Evolutionary conservation across 2,113 vertebrate genomes (phyloP).

Genomic region (Bos indicus): DNA sequence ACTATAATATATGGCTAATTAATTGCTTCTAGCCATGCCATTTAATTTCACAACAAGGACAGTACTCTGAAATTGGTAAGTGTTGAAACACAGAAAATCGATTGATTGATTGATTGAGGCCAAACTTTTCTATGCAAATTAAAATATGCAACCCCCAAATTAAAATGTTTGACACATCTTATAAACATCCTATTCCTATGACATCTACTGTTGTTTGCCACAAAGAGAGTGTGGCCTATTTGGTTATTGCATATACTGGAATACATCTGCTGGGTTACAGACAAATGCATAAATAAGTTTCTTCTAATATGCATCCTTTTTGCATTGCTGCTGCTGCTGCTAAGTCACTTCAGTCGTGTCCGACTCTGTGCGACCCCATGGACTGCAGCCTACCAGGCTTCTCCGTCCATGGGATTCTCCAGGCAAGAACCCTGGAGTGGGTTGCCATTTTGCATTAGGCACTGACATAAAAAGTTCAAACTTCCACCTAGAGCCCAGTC

Average conservation of each 20-base stretch:
- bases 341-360: no score
- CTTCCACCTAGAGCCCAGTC: not conserved
- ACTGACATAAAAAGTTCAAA: not conserved
- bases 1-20: not conserved
- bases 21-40: not conserved
- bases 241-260: not conserved
- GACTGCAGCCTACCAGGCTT: no score
- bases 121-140: not conserved
- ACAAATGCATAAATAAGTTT: not conserved
- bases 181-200: not conserved
- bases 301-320: not conserved
- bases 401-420: no score
- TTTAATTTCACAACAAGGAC: not conserved
- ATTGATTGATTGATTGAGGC: not conserved
- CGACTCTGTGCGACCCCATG: no score
- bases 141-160: not conserved
- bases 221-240: not conserved
- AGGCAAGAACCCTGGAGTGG: no score
- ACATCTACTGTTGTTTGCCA: not conserved
- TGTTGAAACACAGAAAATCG: not conserved
- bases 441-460: not conserved
- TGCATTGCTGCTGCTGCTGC: not conserved
- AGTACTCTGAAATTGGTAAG: not conserved
- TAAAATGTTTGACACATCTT: not conserved
- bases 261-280: not conserved